Percentiles rank a stretch among this genome's conserved stretches.
phyloP scores from a whole-genome alignment of 2,113 vertebrate genomes.

The Crotalus viridis region DNA sequence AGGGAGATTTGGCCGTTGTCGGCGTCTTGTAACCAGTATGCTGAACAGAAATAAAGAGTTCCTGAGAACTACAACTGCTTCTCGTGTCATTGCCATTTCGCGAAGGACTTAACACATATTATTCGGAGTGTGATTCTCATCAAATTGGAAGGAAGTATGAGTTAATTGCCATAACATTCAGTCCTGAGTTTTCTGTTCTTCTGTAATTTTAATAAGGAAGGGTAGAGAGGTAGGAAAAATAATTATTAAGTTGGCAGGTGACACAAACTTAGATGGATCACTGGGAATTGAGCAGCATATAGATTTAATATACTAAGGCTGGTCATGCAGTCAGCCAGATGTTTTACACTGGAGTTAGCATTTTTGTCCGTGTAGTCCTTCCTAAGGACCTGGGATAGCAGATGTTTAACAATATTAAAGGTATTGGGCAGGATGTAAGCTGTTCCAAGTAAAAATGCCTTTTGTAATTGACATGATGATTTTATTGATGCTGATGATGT shows the following conservation, averaged over 20 bases:
- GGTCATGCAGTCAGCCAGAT: background rate
- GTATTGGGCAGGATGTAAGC: background rate
- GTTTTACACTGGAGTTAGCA: background rate
- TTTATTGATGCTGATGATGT: background rate
- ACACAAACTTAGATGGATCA: background rate
- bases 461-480: background rate
- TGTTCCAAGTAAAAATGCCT: background rate
- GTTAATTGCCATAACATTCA: background rate
- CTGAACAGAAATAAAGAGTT: no score
- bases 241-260: background rate
- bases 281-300: background rate
- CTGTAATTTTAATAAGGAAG: background rate
- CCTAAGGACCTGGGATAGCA: background rate
- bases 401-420: background rate
- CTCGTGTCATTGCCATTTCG: no score
- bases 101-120: background rate
- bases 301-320: background rate
- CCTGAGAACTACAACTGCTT: no score
- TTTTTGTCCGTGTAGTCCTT: background rate
- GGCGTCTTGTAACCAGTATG: no score
- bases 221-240: background rate
- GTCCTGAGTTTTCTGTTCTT: background rate
- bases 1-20: no score
- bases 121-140: background rate
- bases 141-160: background rate